Evolutionary conservation across 2,797 vertebrate species (phyloP).

Genomic region (Sus cebifrons): DNA sequence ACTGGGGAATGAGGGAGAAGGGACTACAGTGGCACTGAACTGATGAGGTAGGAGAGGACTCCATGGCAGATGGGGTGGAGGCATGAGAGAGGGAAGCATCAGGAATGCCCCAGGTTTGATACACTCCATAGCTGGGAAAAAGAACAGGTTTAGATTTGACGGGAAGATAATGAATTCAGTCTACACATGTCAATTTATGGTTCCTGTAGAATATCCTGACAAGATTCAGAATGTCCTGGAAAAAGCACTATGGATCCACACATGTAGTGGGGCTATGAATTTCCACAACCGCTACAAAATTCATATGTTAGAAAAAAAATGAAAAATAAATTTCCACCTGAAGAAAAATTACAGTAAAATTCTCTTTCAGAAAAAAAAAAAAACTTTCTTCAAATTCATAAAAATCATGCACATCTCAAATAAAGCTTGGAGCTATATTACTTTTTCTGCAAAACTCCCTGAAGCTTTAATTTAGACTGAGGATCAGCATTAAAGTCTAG

Average conservation of each 20-base stretch:
- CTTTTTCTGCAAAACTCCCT: slow-evolving; percentile 5
- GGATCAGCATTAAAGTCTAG: background rate
- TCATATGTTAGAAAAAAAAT: background rate
- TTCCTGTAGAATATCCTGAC: background rate
- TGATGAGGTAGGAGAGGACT: background rate
- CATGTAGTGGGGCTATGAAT: background rate
- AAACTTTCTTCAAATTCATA: slow-evolving; percentile 35
- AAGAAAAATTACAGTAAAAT: background rate
- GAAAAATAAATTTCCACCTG: slow-evolving; percentile 28
- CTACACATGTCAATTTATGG: background rate
- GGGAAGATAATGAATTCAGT: background rate
- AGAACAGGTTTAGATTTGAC: background rate
- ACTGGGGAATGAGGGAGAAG: rapidly evolving
- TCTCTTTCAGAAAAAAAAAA: slow-evolving; percentile 33
- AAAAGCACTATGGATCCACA: slow-evolving; percentile 45
- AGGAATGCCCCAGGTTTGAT: background rate
- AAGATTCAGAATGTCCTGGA: background rate
- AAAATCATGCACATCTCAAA: slow-evolving; percentile 50
- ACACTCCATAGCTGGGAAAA: background rate
- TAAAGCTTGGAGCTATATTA: background rate
- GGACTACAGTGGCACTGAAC: background rate
- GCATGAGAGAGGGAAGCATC: rapidly evolving
- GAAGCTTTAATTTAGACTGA: slow-evolving; percentile 48
- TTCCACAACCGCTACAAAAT: background rate
- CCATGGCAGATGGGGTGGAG: background rate